Base-by-base conservation (phyloP, 2,888 invertebrate species). In the Empis livida region DNA sequence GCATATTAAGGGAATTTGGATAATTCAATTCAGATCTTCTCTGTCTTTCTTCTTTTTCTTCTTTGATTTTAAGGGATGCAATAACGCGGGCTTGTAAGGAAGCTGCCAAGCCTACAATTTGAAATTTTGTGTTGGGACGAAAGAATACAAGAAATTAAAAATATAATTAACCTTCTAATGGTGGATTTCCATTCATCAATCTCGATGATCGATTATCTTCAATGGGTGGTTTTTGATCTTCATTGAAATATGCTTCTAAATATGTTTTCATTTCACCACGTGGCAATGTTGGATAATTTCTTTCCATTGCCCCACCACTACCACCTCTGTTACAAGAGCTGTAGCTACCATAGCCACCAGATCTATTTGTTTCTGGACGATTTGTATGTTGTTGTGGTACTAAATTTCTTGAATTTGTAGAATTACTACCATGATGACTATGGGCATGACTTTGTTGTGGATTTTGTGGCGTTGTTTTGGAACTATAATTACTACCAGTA, bases 61-160 rank as follows among this genome's bases (percentile, higher is more conserved):
- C 70, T 51, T 74, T 76, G 47, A 74, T 76, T 61, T 77, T 77
- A 71, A 74, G 78, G 56, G 72, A 75, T 42, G 79, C 79, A 46
- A 88, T 73, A 55, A 88, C 84, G 56, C 87, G 77, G 49, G 84
- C 85, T 63, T 88, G 88, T 53, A 89, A 68, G 47, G 86, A 86
- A 44, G 88, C 89, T 20, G 90, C 89, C 50, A 90, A 66, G 49
- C 90, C 88, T 78, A 46, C 3, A n/a, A n/a, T n/a, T n/a, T n/a
- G n/a, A n/a, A n/a, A n/a, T n/a, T n/a, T n/a, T n/a, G n/a, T n/a
- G n/a, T n/a, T n/a, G n/a, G n/a, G n/a, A n/a, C n/a, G n/a, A n/a
- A n/a, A n/a, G n/a, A n/a, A n/a, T n/a, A n/a, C n/a, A n/a, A n/a
- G n/a, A n/a, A n/a, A n/a, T 35, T 35, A 13, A 35, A 13, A 23